These are phyloP conservation scores for Ispidina lecontei DNA, from an alignment of 2,797 vertebrate genomes.

Conservation along the genomic window DNA sequence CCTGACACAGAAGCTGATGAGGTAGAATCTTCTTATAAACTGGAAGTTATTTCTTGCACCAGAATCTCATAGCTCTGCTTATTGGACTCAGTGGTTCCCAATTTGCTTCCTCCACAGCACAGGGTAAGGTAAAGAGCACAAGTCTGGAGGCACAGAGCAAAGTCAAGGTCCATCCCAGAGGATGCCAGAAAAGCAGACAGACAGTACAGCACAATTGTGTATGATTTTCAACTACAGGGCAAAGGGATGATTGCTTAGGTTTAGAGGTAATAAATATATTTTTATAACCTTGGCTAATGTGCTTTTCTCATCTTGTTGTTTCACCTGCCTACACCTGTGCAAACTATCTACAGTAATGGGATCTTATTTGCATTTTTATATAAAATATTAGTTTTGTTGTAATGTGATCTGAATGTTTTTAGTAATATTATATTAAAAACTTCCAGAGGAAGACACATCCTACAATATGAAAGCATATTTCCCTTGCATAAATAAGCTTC, in stretches of 20 bases:
- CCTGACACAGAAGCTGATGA: not conserved
- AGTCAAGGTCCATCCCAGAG: not conserved
- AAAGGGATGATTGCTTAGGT: not conserved
- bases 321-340: not conserved
- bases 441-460: not conserved
- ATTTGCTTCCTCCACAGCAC: not conserved
- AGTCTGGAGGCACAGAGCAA: not conserved
- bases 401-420: conserved; percentile 11
- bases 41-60: not conserved
- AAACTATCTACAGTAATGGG: not conserved
- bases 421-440: conserved; percentile 19
- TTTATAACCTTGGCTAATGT: not conserved
- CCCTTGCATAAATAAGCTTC: conserved; percentile 33
- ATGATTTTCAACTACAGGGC: not conserved
- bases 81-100: not conserved
- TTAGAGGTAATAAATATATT: not conserved
- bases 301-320: not conserved
- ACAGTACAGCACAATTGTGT: not conserved
- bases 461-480: conserved; percentile 18
- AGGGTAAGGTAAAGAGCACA: not conserved
- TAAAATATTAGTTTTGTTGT: not conserved
- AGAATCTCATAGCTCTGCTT: not conserved
- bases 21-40: not conserved
- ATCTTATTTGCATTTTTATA: not conserved
- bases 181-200: not conserved